Base-by-base conservation (phyloP, 2,797 vertebrate species). In the Syngnathus rostellatus region DNA sequence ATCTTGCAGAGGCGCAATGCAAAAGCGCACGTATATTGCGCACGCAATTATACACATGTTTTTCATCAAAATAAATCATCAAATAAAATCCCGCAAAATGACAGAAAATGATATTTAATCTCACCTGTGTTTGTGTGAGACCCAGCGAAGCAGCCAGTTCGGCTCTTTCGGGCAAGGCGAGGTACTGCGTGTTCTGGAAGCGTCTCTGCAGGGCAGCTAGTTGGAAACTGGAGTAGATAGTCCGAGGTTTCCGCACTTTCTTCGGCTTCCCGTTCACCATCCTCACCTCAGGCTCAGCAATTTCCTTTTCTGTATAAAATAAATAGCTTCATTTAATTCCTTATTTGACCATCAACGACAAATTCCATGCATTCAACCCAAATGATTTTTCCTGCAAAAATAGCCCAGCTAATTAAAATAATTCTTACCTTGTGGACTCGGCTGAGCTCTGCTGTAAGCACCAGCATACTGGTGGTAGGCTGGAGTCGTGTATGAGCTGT, bases 191-290 rank as follows among this genome's bases (percentile, higher is more conserved):
- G 91, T 98, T 98, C 93, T 99, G 96, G 75, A 99, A 99, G 69
- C 97, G 88, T 83, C 95, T 90, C 88, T 97, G 94, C 77, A 99
- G 88, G 11, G 96, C 97, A 25, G 97, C 97, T 85, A 99, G 94
- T 90, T 99, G 97, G 85, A 98, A 98, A 86, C 97, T 98, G 83
- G 96, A 99, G 86, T 99, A 99, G 88, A 99, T 99, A 37, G 97
- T 99, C 75, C 96, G 90, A 58, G 97, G 97, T 82, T 99, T 99
- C 68, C 97, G 92, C 79, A 99, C 96, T 89, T 99, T 99, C 90
- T 99, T 99, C 86, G 96, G 96, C 88, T 99, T 99, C 68, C 97
- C 96, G 71, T 99, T 99, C 76, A 99, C 95, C 95, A 99, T 98
- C 76, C 97, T 90, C 83, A 98, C 94, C 82, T 99, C 97, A 1